Base-by-base conservation (phyloP, 2,113 vertebrate species). In the Phoxinus phoxinus region DNA sequence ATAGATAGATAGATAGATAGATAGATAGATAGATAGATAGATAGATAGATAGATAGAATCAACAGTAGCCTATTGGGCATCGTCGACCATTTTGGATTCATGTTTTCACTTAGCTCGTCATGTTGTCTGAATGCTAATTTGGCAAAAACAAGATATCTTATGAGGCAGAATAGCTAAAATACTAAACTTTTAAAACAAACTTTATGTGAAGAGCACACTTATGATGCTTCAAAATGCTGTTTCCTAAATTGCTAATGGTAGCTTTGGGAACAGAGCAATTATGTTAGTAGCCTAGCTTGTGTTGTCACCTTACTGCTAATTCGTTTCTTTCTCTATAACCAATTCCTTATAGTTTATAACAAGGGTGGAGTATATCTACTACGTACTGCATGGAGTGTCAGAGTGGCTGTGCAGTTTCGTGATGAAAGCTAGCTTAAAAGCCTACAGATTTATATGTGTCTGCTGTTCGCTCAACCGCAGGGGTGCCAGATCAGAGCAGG, bases 391-490 rank as follows among this genome's bases (percentile, higher is more conserved):
- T 25, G 46, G 41, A 46, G 25, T 35, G 41, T 63, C 83, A 6
- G 35, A 21, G 17, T 46, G 17, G 19, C 84, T 71, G 61, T 23
- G 27, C 17, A 5, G n/a, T 91, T 91, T 37, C 15, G 9, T 81
- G n/a, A 74, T 74, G 41, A 81, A 86, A 86, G 77, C 73, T 85
- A 67, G 58, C 59, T 67, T 85, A 63, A 85, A 85, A 78, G 84
- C 6, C 6, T 72, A 75, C 41, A 82, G 81, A 30, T 88, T 65
- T 41, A 65, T 80, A 69, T 59, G 61, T 76, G 25, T 53, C 13
- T 78, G 35, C 65, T 61, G 53, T 53, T 85, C 46, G 21, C 84
- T 84, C 83, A 15, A 75, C 74, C 23, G 32, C 35, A 48, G 85
- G 79, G 72, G 59, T 32, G 71, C 79, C 79, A 37, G 71, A 86